phyloP scores from a whole-genome alignment of 30 jellyfish, hydroid and myxozoan genomes.

The Chrysaora quinquecirrha region DNA sequence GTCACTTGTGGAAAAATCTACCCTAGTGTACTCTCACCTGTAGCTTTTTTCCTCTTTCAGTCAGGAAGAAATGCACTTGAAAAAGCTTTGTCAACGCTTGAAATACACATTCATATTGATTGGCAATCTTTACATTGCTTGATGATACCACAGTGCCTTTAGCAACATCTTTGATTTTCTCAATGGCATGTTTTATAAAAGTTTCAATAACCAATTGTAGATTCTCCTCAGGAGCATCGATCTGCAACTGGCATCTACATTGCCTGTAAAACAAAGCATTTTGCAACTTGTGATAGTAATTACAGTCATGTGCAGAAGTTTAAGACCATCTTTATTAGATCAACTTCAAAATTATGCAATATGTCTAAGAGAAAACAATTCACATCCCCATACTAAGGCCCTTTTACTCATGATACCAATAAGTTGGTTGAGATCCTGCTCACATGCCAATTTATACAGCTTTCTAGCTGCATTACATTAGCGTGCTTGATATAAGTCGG shows the following conservation, averaged over 20 bases:
- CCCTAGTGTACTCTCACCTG: conserved; percentile 83
- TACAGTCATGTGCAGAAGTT: too few species aligned
- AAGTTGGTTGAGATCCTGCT: neutral
- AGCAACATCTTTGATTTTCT: conserved; percentile 37
- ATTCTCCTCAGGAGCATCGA: conserved; percentile 18
- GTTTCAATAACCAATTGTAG: conserved; percentile 21
- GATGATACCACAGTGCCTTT: conserved; percentile 23
- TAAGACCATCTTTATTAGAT: too few species aligned
- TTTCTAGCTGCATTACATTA: too few species aligned
- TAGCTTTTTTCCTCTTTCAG: conserved; percentile 52
- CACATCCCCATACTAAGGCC: neutral
- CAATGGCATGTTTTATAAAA: conserved; percentile 66
- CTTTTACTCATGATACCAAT: neutral
- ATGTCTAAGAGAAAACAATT: neutral
- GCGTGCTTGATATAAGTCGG: too few species aligned
- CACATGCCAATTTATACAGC: neutral
- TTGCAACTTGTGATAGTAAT: neutral
- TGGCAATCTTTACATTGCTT: conserved; percentile 21
- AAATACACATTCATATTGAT: conserved; percentile 68
- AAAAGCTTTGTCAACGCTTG: conserved; percentile 92
- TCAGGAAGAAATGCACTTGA: conserved; percentile 82
- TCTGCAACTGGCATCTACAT: conserved; percentile 40
- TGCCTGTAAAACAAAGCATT: conserved; percentile 16
- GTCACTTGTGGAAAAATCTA: too few species aligned
- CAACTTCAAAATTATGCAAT: too few species aligned